phyloP scores from a whole-genome alignment of 2,888 invertebrate genomes.

The Anodontia alba region DNA sequence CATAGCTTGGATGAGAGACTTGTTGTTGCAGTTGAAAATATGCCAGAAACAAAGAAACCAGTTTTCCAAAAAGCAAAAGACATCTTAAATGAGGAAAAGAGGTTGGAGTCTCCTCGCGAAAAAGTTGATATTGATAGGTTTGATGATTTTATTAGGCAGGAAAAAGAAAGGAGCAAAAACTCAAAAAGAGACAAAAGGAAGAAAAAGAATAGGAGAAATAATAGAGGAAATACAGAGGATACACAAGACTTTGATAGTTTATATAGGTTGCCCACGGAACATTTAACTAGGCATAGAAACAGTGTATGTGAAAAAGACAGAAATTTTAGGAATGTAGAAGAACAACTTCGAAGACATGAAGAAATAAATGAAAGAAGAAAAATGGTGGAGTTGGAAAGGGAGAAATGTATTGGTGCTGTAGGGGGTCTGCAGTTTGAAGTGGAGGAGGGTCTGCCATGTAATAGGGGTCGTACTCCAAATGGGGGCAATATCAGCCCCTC shows the following conservation, averaged over 20 bases:
- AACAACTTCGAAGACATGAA: constrained; percentile 63
- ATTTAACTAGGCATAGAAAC: constrained; percentile 63
- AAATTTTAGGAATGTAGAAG: constrained; percentile 53
- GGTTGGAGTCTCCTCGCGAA: constrained; percentile 58
- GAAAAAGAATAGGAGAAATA: constrained; percentile 60
- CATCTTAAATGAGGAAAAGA: constrained; percentile 61
- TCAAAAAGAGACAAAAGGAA: constrained; percentile 61
- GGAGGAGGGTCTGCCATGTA: constrained; percentile 33
- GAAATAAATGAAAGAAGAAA: constrained; percentile 64
- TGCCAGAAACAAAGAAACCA: constrained; percentile 39
- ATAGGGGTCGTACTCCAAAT: constrained; percentile 18
- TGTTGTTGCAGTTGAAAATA: constrained; percentile 48
- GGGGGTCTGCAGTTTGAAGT: constrained; percentile 56
- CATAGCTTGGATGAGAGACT: constrained; percentile 42
- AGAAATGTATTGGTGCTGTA: constrained; percentile 64
- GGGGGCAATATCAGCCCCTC: constrained; percentile 51
- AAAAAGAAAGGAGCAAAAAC: constrained; percentile 57
- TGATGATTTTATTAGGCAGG: constrained; percentile 52
- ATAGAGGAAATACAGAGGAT: constrained; percentile 58
- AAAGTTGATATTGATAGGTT: constrained; percentile 34
- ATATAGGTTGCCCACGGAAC: constrained; percentile 78
- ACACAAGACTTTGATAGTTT: constrained; percentile 74
- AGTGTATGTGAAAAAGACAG: constrained; percentile 54
- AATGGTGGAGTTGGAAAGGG: constrained; percentile 64
- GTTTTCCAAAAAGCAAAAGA: constrained; percentile 63